Base-by-base conservation (phyloP, 2,797 vertebrate species). In the Lutjanus campechanus region DNA sequence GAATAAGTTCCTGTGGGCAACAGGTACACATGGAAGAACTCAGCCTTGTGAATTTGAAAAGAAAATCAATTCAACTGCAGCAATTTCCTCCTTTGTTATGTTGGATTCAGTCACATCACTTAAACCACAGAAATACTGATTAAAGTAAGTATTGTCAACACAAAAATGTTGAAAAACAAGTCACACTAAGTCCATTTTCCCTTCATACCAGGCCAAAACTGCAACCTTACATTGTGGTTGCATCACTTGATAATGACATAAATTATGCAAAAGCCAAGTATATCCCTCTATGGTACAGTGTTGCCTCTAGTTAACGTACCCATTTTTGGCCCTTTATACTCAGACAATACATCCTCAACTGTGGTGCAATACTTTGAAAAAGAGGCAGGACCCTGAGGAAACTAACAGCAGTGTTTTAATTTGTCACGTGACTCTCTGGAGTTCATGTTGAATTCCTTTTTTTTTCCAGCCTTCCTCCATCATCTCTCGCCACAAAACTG, bases 1-100 rank as follows among this genome's bases (percentile, higher is more conserved):
- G 7, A 96, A 96, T 83, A 99, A 79, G 80, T 97, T 95, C 91
- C 98, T 99, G 91, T 67, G 49, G 61, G 59, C 4, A 17, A 55
- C 43, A 44, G 17, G 41, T 4, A 49, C 20, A 77, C 12, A 49
- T 0, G 36, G 19, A 55, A 60, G 7, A 53, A 29, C 13, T 29
- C 13, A 5, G 10, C 19, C 43, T 55, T n/a, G 8, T 11, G 3
- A 40, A 58, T 11, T 40, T 47, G 6, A 61, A 68, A 19, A 46
- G 6, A 53, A 77, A 67, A 25, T 22, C 1, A 20, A 25, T 62
- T 67, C 11, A 46, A 49, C 25, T 41, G 15, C 1, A 41, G 50
- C 17, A 36, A 7, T 69, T 40, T 47, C 1, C 1, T 46, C 11
- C 1, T 46, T 40, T 54, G 19, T 61, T 63, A n/a, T 43, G 11